These are phyloP conservation scores for Cataglyphis cursor DNA, from an alignment of 2,888 invertebrate genomes.

Conservation along the genomic window DNA sequence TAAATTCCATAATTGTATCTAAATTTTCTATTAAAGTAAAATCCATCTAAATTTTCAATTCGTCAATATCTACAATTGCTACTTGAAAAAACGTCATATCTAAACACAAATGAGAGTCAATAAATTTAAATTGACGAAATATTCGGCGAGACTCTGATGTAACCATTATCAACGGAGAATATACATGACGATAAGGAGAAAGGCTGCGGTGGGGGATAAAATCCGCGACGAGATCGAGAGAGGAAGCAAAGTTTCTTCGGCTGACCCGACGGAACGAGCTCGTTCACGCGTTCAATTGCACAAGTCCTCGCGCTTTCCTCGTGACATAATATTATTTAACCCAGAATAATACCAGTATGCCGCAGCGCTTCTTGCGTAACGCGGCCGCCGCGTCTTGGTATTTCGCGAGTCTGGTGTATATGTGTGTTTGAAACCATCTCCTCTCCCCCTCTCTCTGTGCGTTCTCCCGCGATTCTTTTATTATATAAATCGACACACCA, in stretches of 20 bases:
- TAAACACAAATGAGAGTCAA: not conserved
- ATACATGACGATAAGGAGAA: not conserved
- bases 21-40: not conserved
- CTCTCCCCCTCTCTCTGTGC: not conserved
- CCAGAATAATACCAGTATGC: constrained; percentile 82
- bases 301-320: constrained; percentile 82
- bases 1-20: not conserved
- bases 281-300: constrained; percentile 74
- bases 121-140: not conserved
- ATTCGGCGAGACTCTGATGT: not conserved
- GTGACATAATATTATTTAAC: constrained; percentile 85
- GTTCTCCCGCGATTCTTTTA: constrained; percentile 74
- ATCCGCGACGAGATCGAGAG: constrained; percentile 28
- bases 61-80: not conserved
- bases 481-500: constrained; percentile 76
- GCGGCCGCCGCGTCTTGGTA: constrained; percentile 75
- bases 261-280: constrained; percentile 56
- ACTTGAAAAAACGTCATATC: not conserved
- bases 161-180: not conserved
- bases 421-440: constrained; percentile 58
- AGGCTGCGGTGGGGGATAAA: constrained; percentile 18
- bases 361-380: constrained; percentile 76
- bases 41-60: not conserved
- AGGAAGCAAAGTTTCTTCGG: constrained; percentile 51
- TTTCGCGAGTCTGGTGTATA: constrained; percentile 79